A percentile compares a stretch with the other conserved stretches of the same genome.
Conservation (phyloP, 2,888 invertebrate species). For the Hesperia comma region DNA sequence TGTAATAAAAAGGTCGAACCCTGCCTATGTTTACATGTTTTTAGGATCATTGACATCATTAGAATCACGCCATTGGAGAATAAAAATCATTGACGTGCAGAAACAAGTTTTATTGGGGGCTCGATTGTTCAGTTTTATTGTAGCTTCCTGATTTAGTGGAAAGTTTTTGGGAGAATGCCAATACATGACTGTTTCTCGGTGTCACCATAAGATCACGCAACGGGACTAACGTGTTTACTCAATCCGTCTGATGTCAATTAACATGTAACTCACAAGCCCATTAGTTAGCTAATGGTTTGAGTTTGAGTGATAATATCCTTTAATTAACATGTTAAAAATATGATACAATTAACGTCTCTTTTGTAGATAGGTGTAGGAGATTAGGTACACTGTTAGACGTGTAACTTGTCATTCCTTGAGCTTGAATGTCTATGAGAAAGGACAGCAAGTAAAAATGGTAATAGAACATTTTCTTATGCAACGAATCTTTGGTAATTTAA, state of each 20-base stretch:
- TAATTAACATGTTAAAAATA: conserved; percentile 1
- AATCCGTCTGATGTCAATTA: conserved; percentile 59
- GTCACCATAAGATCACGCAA: conserved; percentile 62
- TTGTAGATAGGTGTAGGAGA: too few species aligned
- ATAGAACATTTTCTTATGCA: too few species aligned
- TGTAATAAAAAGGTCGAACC: too few species aligned
- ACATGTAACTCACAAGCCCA: conserved; percentile 60
- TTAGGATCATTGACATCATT: neutral
- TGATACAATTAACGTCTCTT: too few species aligned
- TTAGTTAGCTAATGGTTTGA: conserved; percentile 49
- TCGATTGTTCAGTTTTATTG: conserved; percentile 31
- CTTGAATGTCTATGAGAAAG: too few species aligned
- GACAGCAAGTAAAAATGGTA: too few species aligned
- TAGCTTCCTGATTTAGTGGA: conserved; percentile 46
- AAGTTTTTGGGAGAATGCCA: conserved; percentile 74
- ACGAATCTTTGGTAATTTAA: too few species aligned
- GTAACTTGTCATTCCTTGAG: too few species aligned
- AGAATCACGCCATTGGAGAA: neutral
- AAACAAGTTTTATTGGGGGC: conserved; percentile 35
- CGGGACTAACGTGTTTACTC: conserved; percentile 64
- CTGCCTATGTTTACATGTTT: too few species aligned
- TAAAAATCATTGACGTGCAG: conserved; percentile 38
- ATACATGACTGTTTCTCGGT: conserved; percentile 57
- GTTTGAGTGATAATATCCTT: conserved; percentile 7
- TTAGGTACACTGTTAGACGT: too few species aligned